Evolutionary conservation across 2,888 invertebrate species (phyloP).

Genomic region (Leptinotarsa juncta): DNA sequence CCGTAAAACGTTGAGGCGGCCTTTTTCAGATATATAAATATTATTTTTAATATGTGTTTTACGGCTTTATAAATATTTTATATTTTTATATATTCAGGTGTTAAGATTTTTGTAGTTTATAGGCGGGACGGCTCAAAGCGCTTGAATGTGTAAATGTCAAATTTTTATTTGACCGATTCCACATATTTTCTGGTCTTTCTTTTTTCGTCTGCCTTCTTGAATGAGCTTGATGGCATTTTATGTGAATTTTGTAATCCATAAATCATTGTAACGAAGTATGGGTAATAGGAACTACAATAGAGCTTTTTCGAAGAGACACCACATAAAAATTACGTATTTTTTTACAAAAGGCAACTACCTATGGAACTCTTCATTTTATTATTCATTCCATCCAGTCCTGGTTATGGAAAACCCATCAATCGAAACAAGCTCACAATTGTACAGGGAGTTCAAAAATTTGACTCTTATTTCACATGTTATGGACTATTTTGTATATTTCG

Average conservation of each 20-base stretch:
- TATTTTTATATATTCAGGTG: slow-evolving; percentile 67
- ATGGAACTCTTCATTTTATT: neutral
- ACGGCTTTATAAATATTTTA: slow-evolving; percentile 68
- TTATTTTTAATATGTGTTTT: slow-evolving; percentile 68
- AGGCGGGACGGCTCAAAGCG: slow-evolving; percentile 55
- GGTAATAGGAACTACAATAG: slow-evolving; percentile 34
- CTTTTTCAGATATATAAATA: slow-evolving; percentile 67
- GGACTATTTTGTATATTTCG: too few species aligned
- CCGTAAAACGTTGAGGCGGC: slow-evolving; percentile 64
- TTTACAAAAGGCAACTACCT: neutral
- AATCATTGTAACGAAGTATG: slow-evolving; percentile 38
- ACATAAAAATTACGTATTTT: neutral
- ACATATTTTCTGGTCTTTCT: slow-evolving; percentile 34
- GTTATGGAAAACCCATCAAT: neutral
- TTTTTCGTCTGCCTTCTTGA: slow-evolving; percentile 40
- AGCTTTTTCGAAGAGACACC: neutral
- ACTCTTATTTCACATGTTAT: too few species aligned
- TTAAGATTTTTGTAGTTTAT: slow-evolving; percentile 64
- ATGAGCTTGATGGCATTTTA: slow-evolving; percentile 40
- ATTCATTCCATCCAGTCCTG: neutral
- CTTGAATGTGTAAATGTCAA: slow-evolving; percentile 61
- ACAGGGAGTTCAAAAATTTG: neutral
- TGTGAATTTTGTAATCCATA: slow-evolving; percentile 37
- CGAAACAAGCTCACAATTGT: neutral
- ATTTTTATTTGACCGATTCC: slow-evolving; percentile 56